Conservation (phyloP, 2,888 invertebrate genomes). For the Drosophila crucigera region DNA sequence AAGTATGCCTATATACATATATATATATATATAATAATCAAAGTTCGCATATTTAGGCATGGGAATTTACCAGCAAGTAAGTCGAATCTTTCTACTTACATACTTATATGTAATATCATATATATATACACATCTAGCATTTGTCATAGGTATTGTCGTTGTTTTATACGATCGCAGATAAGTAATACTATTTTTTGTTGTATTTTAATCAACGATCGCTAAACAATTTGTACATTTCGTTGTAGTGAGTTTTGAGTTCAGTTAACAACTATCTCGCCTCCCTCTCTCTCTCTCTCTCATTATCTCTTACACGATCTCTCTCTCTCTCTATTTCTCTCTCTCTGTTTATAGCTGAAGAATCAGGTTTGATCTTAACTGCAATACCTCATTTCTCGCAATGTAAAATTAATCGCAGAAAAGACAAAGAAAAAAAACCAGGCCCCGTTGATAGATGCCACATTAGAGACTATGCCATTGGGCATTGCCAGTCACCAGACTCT, state of each 20-base stretch:
- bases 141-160: not conserved
- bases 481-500: slow-evolving; percentile 39
- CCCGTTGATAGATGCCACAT: not conserved
- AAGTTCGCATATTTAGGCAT: not conserved
- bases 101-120: not conserved
- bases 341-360: not conserved
- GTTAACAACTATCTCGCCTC: not conserved
- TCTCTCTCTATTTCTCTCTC: not conserved
- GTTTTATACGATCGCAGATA: slow-evolving; percentile 29
- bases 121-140: not conserved
- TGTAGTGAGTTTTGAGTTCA: slow-evolving; percentile 35
- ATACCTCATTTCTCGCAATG: slow-evolving; percentile 7
- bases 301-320: not conserved
- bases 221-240: slow-evolving; percentile 10
- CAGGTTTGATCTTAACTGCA: not conserved
- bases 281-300: not conserved
- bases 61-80: not conserved
- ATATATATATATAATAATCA: not conserved
- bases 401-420: not conserved
- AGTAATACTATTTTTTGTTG: slow-evolving; percentile 7
- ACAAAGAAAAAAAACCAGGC: slow-evolving; percentile 6
- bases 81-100: not conserved
- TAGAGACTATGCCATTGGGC: not conserved
- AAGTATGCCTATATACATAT: not conserved
- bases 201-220: slow-evolving; percentile 35